phyloP scores from a whole-genome alignment of 2,888 invertebrate species.

The Macrophya annulata region DNA sequence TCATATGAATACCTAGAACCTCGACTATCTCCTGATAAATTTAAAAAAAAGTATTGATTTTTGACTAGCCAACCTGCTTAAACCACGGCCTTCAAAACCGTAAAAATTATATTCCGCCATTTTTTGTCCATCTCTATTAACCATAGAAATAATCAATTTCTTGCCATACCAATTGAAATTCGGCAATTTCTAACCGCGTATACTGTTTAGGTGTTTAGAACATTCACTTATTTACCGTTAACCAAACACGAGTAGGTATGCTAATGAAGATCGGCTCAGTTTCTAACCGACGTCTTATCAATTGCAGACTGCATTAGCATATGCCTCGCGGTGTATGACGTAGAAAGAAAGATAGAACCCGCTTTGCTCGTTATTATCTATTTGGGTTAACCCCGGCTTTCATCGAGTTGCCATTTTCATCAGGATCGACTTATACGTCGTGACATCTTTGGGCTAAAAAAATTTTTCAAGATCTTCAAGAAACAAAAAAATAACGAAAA shows the following conservation, averaged over 20 bases:
- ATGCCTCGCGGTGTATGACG: slow-evolving; percentile 44
- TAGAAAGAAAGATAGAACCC: slow-evolving; percentile 65
- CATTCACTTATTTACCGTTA: slow-evolving; percentile 21
- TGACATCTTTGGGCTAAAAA: not conserved
- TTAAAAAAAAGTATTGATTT: no score
- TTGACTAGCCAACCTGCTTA: no score
- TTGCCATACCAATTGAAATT: not conserved
- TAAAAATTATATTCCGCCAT: no score
- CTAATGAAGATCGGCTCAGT: slow-evolving; percentile 37
- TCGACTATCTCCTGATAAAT: no score
- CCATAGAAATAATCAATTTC: not conserved
- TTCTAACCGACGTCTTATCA: slow-evolving; percentile 29
- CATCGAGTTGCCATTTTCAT: slow-evolving; percentile 42
- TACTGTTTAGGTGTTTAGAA: not conserved
- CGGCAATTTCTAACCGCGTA: not conserved
- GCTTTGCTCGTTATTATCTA: slow-evolving; percentile 72
- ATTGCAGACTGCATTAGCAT: slow-evolving; percentile 52
- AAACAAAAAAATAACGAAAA: not conserved
- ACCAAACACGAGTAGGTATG: slow-evolving; percentile 37
- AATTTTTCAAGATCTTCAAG: not conserved
- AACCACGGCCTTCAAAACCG: no score
- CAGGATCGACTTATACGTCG: not conserved
- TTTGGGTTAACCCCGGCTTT: slow-evolving; percentile 69
- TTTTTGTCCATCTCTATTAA: not conserved
- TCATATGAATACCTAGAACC: no score